Percentiles rank a stretch among this genome's conserved stretches.
Evolutionary conservation across 2,797 vertebrate genomes (phyloP).

Genomic region (Anabacerthia variegaticeps): DNA sequence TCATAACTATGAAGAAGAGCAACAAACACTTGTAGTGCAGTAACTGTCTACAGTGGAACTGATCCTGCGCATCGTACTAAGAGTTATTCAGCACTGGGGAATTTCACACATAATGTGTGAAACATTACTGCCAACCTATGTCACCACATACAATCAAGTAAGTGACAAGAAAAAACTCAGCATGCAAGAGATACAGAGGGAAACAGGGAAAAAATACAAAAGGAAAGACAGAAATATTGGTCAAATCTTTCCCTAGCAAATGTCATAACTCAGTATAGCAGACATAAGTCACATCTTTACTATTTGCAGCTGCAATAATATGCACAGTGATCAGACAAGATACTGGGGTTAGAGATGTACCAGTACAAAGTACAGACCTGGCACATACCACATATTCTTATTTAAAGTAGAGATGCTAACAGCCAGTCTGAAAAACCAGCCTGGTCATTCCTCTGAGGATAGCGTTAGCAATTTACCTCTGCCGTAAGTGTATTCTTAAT

Average conservation of each 20-base stretch:
- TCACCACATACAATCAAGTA: neutral
- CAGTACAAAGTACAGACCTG: neutral
- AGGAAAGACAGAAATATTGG: neutral
- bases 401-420: neutral
- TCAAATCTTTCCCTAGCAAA: neutral
- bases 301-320: neutral
- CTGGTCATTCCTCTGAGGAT: neutral
- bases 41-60: neutral
- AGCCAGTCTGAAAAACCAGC: neutral
- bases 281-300: neutral
- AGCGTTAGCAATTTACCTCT: neutral
- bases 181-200: neutral
- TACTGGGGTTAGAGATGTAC: accelerated
- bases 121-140: neutral
- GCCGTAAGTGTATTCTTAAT: neutral
- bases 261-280: neutral
- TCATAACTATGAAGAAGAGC: neutral
- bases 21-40: neutral
- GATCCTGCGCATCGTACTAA: neutral
- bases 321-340: neutral
- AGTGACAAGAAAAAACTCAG: neutral
- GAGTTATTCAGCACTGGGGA: neutral
- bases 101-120: neutral
- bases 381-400: neutral
- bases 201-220: neutral